phyloP scores from a whole-genome alignment of 2,113 vertebrate species.

The Orcinus orca region DNA sequence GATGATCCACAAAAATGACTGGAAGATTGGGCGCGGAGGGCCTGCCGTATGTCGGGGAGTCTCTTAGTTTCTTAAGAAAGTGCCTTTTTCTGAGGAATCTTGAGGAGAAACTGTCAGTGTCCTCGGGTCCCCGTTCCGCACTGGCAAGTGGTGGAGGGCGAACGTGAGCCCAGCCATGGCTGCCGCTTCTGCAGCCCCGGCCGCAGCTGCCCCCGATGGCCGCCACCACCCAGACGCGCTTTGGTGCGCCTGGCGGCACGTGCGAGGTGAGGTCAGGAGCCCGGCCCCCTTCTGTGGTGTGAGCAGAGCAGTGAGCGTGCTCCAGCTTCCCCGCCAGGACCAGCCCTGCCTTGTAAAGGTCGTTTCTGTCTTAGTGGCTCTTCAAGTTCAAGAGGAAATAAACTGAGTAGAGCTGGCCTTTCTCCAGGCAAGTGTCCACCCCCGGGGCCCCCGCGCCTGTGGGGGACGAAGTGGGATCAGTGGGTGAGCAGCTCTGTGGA shows the following conservation, averaged over 20 bases:
- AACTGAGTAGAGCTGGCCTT: conserved; percentile 85
- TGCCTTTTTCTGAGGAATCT: not conserved
- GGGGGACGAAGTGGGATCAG: conserved; percentile 73
- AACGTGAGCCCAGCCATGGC: not conserved
- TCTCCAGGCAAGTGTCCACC: conserved; percentile 85
- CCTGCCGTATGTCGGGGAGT: not conserved
- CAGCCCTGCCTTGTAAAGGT: conserved; percentile 84
- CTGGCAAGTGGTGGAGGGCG: fast-evolving
- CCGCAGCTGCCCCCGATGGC: fast-evolving
- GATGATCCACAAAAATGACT: fast-evolving
- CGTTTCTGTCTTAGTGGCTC: conserved; percentile 81
- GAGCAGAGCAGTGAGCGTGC: conserved; percentile 59
- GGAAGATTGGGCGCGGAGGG: not conserved
- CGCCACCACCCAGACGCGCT: not conserved
- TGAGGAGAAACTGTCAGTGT: not conserved
- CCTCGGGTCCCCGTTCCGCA: fast-evolving
- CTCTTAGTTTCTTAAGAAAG: not conserved
- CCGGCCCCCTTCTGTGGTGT: conserved; percentile 55
- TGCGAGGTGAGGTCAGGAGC: not conserved
- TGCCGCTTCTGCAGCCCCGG: fast-evolving
- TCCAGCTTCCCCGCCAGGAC: conserved; percentile 72
- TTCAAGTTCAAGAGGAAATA: conserved; percentile 87
- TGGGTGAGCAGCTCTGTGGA: conserved; percentile 74
- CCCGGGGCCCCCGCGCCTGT: conserved; percentile 70
- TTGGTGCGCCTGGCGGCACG: fast-evolving